phyloP scores from a whole-genome alignment of 2,113 vertebrate genomes.

The Tympanuchus pallidicinctus region DNA sequence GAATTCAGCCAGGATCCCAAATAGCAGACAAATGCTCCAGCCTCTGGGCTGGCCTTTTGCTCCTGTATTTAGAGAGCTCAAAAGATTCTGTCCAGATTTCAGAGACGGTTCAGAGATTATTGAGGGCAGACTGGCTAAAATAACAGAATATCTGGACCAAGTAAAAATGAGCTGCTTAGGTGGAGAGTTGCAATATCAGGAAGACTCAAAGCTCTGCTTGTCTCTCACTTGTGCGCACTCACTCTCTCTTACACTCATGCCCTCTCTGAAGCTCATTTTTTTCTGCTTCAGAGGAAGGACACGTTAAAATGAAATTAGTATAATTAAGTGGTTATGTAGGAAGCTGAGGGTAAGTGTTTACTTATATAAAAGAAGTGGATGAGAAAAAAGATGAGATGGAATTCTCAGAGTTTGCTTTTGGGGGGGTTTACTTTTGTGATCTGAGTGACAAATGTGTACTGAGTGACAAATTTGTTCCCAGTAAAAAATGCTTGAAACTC shows the following conservation, averaged over 20 bases:
- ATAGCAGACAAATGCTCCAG: constrained; percentile 9
- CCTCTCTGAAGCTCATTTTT: constrained; percentile 8
- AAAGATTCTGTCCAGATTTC: constrained; percentile 35
- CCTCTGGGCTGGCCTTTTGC: background rate
- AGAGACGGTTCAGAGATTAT: constrained; percentile 59
- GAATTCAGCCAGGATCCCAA: constrained; percentile 7
- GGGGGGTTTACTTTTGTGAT: background rate
- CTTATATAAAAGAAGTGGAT: background rate
- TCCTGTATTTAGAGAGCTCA: background rate
- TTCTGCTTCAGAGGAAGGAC: constrained; percentile 5
- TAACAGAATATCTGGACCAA: constrained; percentile 42
- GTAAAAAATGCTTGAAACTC: constrained; percentile 45
- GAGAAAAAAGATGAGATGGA: background rate
- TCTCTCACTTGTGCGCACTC: background rate
- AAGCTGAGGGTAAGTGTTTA: constrained; percentile 29
- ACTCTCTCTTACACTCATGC: background rate
- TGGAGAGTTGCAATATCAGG: constrained; percentile 61
- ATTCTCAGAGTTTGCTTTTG: constrained; percentile 31
- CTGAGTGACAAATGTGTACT: constrained; percentile 38
- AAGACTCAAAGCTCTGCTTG: constrained; percentile 24
- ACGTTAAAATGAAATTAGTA: constrained; percentile 49
- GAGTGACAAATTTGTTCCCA: constrained; percentile 35
- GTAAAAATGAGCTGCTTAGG: constrained; percentile 35
- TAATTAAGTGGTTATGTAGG: constrained; percentile 32
- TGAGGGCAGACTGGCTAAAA: constrained; percentile 58